phyloP scores from a whole-genome alignment of 2,113 vertebrate genomes.

The Xyrauchen texanus region DNA sequence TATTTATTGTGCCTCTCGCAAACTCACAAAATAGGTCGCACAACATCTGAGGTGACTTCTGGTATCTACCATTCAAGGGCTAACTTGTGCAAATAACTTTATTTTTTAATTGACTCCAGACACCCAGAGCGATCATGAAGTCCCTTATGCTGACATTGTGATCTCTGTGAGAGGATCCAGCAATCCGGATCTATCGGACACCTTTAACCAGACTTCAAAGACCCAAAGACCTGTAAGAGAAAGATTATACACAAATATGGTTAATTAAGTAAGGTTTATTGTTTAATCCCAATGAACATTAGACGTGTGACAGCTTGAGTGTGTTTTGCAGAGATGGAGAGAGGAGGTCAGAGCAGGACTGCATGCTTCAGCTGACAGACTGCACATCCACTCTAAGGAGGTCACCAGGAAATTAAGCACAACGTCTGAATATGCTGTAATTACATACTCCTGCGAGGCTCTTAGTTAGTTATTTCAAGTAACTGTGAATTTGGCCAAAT shows the following conservation, averaged over 20 bases:
- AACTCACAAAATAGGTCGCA: no score
- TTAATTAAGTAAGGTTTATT: background rate
- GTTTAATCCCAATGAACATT: background rate
- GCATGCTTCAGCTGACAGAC: conserved; percentile 72
- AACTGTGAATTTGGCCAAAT: no score
- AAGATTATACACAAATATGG: background rate
- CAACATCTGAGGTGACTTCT: no score
- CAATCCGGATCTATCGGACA: conserved; percentile 72
- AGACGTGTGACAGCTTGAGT: conserved; percentile 9
- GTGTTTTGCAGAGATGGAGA: conserved; percentile 62
- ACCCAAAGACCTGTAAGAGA: conserved; percentile 65
- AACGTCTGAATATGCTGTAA: conserved; percentile 77
- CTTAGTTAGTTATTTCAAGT: conserved; percentile 34
- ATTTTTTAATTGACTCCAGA: conserved; percentile 56
- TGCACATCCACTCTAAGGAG: conserved; percentile 71
- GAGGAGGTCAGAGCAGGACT: conserved; percentile 47
- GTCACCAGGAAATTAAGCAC: conserved; percentile 77
- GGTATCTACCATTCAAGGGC: background rate
- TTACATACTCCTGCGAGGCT: conserved; percentile 66
- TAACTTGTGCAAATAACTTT: background rate
- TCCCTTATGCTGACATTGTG: conserved; percentile 79
- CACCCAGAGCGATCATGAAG: conserved; percentile 72
- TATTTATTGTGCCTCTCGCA: no score
- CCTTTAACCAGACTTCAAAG: conserved; percentile 55
- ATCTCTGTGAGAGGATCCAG: conserved; percentile 75